These are phyloP conservation scores for Chloropsis hardwickii DNA, from an alignment of 2,113 vertebrate species.

Conservation along the genomic window DNA sequence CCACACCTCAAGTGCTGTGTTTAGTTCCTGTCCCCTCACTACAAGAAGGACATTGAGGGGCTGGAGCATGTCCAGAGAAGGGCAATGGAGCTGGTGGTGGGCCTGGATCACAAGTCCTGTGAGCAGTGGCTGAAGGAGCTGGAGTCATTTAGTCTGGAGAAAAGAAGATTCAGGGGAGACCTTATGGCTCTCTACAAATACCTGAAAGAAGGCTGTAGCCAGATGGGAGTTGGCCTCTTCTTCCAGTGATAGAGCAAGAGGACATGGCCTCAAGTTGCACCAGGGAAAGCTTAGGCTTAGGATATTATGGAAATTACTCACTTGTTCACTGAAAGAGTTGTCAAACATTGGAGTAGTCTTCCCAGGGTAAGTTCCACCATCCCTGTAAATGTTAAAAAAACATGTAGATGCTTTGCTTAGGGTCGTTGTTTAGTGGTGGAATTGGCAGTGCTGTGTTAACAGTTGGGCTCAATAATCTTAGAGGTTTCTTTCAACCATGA, in stretches of 20 bases:
- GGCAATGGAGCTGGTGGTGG: fast-evolving
- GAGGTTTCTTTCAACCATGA: background rate
- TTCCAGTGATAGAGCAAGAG: background rate
- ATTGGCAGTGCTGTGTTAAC: background rate
- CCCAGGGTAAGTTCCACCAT: background rate
- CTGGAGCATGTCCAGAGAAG: background rate
- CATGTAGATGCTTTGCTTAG: no score
- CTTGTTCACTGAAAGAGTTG: background rate
- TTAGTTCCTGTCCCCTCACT: background rate
- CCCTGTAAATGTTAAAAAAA: background rate
- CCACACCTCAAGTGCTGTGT: fast-evolving
- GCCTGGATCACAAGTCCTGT: background rate
- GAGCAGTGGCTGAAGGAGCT: background rate
- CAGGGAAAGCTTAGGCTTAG: background rate
- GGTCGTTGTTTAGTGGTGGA: background rate
- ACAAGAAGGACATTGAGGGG: background rate
- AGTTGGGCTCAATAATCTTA: background rate
- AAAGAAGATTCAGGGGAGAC: background rate
- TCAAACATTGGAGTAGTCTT: background rate
- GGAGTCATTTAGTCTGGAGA: background rate
- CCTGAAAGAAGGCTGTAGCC: background rate
- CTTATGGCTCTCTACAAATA: background rate
- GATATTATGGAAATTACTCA: background rate
- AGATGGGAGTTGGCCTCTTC: background rate
- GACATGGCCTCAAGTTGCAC: background rate